A percentile compares a stretch with the other conserved stretches of the same genome.
Conservation (phyloP, 2,888 invertebrate species). For the Troglohyphantes excavatus region DNA sequence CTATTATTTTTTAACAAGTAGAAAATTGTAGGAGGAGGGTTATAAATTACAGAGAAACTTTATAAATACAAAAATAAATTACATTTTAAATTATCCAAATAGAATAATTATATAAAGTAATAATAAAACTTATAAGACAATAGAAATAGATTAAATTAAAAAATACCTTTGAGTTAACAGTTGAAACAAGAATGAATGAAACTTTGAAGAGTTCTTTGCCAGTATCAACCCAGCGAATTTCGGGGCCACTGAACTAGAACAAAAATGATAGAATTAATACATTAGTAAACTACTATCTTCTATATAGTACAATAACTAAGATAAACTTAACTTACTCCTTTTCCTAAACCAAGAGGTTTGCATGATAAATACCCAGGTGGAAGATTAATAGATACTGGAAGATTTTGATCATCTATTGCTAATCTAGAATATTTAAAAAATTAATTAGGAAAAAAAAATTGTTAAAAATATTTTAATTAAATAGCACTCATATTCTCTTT, state of each 20-base stretch:
- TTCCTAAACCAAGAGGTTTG: constrained; percentile 93
- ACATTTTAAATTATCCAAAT: no score
- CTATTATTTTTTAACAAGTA: no score
- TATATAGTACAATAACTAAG: constrained; percentile 34
- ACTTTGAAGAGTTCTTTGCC: constrained; percentile 94
- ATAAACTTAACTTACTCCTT: constrained; percentile 87
- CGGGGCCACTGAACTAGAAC: constrained; percentile 89
- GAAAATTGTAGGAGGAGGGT: no score
- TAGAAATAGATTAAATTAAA: background rate
- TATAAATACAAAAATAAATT: no score
- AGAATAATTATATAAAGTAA: no score
- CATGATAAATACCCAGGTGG: constrained; percentile 94
- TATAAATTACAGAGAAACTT: no score
- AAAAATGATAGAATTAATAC: background rate
- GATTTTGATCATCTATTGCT: constrained; percentile 89
- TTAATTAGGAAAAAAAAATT: background rate
- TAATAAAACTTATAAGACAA: no score
- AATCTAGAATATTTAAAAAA: constrained; percentile 85
- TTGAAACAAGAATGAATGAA: constrained; percentile 92
- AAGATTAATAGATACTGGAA: constrained; percentile 93
- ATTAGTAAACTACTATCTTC: background rate
- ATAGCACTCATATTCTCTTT: background rate
- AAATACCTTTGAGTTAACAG: constrained; percentile 89
- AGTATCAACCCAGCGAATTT: constrained; percentile 96
- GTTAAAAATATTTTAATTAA: background rate